Evolutionary conservation across 37 sponge, comb jelly and placozoan genomes (phyloP).

Genomic region (Oscarella lobularis): DNA sequence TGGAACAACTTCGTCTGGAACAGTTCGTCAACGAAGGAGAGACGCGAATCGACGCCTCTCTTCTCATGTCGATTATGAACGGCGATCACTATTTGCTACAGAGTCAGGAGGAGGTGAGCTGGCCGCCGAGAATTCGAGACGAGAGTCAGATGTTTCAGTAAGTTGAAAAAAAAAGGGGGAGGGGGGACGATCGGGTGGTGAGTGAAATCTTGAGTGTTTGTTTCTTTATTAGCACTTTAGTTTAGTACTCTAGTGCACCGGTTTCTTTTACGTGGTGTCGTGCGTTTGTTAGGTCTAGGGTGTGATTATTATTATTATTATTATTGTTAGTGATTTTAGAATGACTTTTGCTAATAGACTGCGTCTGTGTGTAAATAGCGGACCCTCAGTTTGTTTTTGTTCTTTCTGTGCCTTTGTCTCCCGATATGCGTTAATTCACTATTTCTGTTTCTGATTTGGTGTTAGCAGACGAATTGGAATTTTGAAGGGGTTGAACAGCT

Average conservation of each 20-base stretch:
- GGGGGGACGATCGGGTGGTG: too few species aligned
- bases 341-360: too few species aligned
- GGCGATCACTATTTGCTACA: background rate
- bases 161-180: too few species aligned
- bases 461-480: background rate
- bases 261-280: too few species aligned
- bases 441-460: background rate
- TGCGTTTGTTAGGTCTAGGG: too few species aligned
- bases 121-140: background rate
- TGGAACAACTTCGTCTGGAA: constrained; percentile 80
- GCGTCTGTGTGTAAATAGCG: too few species aligned
- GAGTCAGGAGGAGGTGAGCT: background rate
- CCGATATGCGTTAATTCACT: background rate
- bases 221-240: too few species aligned
- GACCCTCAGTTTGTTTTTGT: background rate
- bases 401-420: background rate
- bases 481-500: background rate
- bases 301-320: too few species aligned
- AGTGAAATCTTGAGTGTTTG: too few species aligned
- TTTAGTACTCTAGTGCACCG: too few species aligned
- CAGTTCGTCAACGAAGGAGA: constrained; percentile 92
- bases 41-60: constrained; percentile 73
- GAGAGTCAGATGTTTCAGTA: background rate
- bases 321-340: too few species aligned
- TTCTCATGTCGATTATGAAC: constrained; percentile 87